A percentile compares a stretch with the other conserved stretches of the same genome.
These are phyloP conservation scores for Mesaphorura yosii DNA, from an alignment of 1,140 invertebrate genomes.

Conservation along the genomic window DNA sequence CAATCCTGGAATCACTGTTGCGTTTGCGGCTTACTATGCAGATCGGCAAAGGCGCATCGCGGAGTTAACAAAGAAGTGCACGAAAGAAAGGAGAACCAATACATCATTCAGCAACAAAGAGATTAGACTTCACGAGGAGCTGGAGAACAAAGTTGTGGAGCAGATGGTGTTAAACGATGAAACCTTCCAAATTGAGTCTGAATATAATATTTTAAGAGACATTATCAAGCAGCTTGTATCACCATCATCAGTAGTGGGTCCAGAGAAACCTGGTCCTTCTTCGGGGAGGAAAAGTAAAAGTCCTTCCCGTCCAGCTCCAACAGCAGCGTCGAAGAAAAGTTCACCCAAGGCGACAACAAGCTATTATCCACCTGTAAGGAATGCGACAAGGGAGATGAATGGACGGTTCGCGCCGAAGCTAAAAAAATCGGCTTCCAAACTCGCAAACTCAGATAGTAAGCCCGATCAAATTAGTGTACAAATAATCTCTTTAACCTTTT, in stretches of 20 bases:
- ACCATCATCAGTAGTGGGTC: neutral
- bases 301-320: neutral
- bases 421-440: neutral
- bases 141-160: slow-evolving; percentile 12
- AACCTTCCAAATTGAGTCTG: neutral
- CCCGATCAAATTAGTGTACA: neutral
- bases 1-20: slow-evolving; percentile 76
- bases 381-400: neutral
- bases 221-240: slow-evolving; percentile 8
- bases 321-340: neutral
- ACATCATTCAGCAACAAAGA: slow-evolving; percentile 25
- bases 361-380: too few species aligned
- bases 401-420: too few species aligned
- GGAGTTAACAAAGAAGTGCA: slow-evolving; percentile 26
- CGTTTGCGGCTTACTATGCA: slow-evolving; percentile 87
- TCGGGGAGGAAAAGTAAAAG: neutral
- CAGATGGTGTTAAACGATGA: slow-evolving; percentile 15
- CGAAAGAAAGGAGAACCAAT: slow-evolving; percentile 13
- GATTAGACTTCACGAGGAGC: slow-evolving; percentile 18
- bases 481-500: neutral
- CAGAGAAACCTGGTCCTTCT: neutral
- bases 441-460: neutral
- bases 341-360: neutral
- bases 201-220: slow-evolving; percentile 4
- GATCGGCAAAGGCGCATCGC: slow-evolving; percentile 62